Evolutionary conservation across 2,888 invertebrate genomes (phyloP).

Genomic region (Stenoptilia bipunctidactyla): DNA sequence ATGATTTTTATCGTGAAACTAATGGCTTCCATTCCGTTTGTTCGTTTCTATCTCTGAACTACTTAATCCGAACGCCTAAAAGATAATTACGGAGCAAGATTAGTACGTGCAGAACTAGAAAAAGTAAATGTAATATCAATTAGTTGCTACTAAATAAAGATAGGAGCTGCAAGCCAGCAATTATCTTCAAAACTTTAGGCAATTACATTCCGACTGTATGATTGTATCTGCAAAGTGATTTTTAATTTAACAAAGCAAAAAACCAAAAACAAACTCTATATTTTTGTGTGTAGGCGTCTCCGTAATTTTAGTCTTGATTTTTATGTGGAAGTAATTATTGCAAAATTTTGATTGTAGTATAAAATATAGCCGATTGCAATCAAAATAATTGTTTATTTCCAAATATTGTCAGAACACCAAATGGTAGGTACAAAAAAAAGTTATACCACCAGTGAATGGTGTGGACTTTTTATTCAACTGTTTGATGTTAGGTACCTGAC

Average conservation of each 20-base stretch:
- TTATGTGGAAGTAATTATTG: too few species aligned
- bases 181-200: slow-evolving; percentile 34
- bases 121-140: slow-evolving; percentile 39
- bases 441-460: too few species aligned
- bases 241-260: not conserved
- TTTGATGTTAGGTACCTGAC: too few species aligned
- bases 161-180: slow-evolving; percentile 31
- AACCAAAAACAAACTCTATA: not conserved
- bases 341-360: too few species aligned
- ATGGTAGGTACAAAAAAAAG: too few species aligned
- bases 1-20: not conserved
- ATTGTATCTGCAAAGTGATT: not conserved
- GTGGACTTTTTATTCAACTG: too few species aligned
- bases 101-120: slow-evolving; percentile 19
- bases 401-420: too few species aligned
- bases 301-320: too few species aligned
- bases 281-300: slow-evolving; percentile 27
- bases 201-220: slow-evolving; percentile 5
- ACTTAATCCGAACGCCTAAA: not conserved
- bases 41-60: not conserved
- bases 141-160: slow-evolving; percentile 30
- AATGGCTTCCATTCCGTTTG: not conserved
- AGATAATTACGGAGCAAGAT: not conserved
- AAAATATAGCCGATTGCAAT: too few species aligned
- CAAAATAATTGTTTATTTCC: too few species aligned